Evolutionary conservation across 2,888 invertebrate species (phyloP).

Genomic region (Byasa hedistus): DNA sequence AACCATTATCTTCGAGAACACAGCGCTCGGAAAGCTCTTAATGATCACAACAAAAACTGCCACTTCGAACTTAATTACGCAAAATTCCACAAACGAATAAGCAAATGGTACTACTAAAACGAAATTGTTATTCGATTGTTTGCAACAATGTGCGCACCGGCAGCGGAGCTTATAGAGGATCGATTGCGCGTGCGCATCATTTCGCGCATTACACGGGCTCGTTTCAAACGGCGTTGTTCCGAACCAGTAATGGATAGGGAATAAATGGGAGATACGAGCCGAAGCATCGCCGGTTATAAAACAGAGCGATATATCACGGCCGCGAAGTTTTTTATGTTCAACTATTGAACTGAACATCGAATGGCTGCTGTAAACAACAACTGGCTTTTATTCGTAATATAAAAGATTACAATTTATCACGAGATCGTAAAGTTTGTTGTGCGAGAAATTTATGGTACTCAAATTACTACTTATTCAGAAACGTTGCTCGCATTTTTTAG

Average conservation of each 20-base stretch:
- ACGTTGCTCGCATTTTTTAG: too few relatives aligned
- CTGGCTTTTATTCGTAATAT: constrained; percentile 47
- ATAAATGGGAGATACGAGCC: constrained; percentile 12
- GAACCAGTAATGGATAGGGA: constrained; percentile 31
- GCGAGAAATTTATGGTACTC: background rate
- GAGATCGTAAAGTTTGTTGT: constrained; percentile 47
- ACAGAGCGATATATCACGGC: constrained; percentile 34
- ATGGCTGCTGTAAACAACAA: constrained; percentile 49
- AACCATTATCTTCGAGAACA: constrained; percentile 43
- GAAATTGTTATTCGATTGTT: constrained; percentile 47
- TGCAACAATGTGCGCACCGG: constrained; percentile 49
- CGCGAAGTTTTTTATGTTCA: constrained; percentile 41
- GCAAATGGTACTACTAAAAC: constrained; percentile 41
- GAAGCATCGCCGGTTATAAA: constrained; percentile 22
- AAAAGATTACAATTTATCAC: constrained; percentile 64
- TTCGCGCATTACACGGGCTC: constrained; percentile 33
- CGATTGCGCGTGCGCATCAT: constrained; percentile 34
- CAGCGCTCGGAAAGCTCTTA: constrained; percentile 51
- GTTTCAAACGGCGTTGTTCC: constrained; percentile 19
- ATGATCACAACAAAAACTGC: constrained; percentile 68
- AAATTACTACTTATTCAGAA: too few relatives aligned
- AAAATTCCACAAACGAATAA: constrained; percentile 68
- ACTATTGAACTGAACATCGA: constrained; percentile 58
- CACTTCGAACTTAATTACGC: constrained; percentile 70
- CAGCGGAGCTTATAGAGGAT: constrained; percentile 31